These are phyloP conservation scores for Eulemur mongoz DNA, from an alignment of 2,797 vertebrate species.

Conservation along the genomic window DNA sequence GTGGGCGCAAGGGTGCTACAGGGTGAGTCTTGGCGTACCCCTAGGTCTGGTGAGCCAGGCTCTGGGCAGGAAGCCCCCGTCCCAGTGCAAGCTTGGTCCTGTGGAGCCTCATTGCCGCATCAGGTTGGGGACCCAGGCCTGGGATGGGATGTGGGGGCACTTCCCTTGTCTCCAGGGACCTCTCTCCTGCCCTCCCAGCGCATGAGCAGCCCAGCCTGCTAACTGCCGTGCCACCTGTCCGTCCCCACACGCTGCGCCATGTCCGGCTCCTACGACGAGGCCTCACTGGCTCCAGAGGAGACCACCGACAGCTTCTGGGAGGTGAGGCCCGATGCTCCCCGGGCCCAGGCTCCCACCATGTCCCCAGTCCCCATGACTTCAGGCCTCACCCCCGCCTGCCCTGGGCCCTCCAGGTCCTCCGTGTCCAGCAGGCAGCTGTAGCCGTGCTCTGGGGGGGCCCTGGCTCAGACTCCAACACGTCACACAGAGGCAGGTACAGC, in stretches of 20 bases:
- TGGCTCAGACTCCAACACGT: neutral
- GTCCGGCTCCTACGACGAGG: slow-evolving; percentile 97
- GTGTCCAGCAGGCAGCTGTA: neutral
- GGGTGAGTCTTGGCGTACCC: neutral
- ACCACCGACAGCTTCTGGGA: slow-evolving; percentile 99
- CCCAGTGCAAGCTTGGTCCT: neutral
- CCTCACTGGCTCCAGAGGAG: slow-evolving; percentile 91
- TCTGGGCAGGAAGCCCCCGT: neutral
- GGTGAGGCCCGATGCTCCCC: slow-evolving; percentile 85
- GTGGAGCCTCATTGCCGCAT: neutral
- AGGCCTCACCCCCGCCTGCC: neutral
- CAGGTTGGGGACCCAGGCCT: neutral
- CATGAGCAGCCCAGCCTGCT: slow-evolving; percentile 86
- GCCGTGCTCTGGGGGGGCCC: neutral
- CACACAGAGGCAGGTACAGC: neutral
- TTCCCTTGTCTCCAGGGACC: neutral
- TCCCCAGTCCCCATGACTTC: accelerated
- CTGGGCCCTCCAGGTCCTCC: neutral
- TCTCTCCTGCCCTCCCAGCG: slow-evolving; percentile 82
- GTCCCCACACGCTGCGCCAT: slow-evolving; percentile 85
- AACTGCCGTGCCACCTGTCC: slow-evolving; percentile 43
- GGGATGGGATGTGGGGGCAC: accelerated
- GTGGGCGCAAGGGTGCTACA: neutral
- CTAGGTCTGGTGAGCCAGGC: neutral
- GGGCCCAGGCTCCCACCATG: neutral